Evolutionary conservation across 2,113 vertebrate genomes (phyloP), one percentile per base, ranked within the genome.

Genomic region (Bungarus multicinctus): DNA sequence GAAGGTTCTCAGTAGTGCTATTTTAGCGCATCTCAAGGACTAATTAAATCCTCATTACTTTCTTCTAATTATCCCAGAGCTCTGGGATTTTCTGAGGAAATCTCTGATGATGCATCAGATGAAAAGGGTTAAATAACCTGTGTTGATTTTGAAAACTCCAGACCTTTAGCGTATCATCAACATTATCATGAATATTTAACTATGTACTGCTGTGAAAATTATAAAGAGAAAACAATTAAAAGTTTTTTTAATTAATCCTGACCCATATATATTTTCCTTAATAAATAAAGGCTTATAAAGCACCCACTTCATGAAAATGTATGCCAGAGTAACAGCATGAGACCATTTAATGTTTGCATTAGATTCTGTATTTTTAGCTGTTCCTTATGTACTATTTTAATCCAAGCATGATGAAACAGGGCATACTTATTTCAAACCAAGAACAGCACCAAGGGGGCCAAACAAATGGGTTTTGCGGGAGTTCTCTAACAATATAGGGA

Each of bases 31-130:
- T 97, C 96, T 98, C 96, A 97, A 98, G 97, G 98, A 97, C 97
- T 98, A 98, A 98, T 98, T 98, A 98, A 98, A 98, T 97, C 95
- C 97, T 98, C 97, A 98, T 97, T 97, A 97, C 95, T 94, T 95
- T 95, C 96, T 97, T 97, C 97, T 97, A 98, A 98, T 98, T 98
- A 98, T 96, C 97, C 97, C 94, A 95, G 95, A 94, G 95, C 97
- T 96, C 47, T 96, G 97, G 97, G 97, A 98, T 94, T 97, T 96
- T 87, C 94, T 92, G 85, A 92, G 92, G 94, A 96, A 97, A 96
- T 97, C 97, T 97, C 97, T 95, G 96, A 0, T 95, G 97, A 96
- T 95, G 30, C 92, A 85, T 96, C 93, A 97, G 96, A 97, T 97
- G 96, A 97, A 97, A 98, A 98, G 98, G 97, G 98, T 98, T 98